Conservation (phyloP, 2,888 invertebrate genomes). For the Pachydiplax longipennis region DNA sequence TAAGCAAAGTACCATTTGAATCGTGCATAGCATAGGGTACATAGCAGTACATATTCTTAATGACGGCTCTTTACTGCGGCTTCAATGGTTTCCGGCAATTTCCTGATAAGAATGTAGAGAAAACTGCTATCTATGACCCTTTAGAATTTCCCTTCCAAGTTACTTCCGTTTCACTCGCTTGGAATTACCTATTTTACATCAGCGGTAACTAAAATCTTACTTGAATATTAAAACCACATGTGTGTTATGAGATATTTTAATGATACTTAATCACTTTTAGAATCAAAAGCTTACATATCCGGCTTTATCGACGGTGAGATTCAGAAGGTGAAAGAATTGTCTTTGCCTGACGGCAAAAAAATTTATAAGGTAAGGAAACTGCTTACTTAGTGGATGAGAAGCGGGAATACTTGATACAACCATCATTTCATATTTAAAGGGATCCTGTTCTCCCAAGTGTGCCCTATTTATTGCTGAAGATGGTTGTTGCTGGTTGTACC, state of each 20-base stretch:
- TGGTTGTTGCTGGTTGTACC: conserved; percentile 52
- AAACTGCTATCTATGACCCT: background rate
- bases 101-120: background rate
- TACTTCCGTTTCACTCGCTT: background rate
- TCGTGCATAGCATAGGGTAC: background rate
- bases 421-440: conserved; percentile 36
- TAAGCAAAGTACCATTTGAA: too few relatives aligned
- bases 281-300: background rate
- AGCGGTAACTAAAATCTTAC: background rate
- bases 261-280: background rate
- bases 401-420: background rate
- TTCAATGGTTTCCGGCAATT: conserved; percentile 12
- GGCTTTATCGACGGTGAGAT: background rate
- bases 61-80: conserved; percentile 10
- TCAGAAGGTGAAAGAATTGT: background rate
- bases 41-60: too few relatives aligned
- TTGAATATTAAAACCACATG: background rate
- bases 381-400: too few relatives aligned
- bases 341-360: background rate
- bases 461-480: conserved; percentile 50
- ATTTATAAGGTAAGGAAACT: background rate
- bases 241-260: background rate
- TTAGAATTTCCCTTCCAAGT: background rate
- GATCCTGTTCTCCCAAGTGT: conserved; percentile 49
- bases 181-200: background rate